These are phyloP conservation scores for Parazoanthus swiftii DNA, from an alignment of 92 coral and sea anemone genomes.

Conservation along the genomic window DNA sequence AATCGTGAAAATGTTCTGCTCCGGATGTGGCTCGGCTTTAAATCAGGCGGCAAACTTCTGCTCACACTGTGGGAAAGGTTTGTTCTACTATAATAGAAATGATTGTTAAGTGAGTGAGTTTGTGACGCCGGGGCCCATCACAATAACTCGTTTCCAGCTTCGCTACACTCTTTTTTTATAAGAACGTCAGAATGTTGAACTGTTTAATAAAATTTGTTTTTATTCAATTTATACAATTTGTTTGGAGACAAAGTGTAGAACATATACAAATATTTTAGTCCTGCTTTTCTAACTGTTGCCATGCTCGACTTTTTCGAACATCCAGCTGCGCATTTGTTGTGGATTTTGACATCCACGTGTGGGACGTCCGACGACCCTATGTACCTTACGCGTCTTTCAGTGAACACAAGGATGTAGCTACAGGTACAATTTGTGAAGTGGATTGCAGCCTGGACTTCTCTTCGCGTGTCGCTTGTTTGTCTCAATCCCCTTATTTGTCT, in stretches of 20 bases:
- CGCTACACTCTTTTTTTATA: too few species aligned
- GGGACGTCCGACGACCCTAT: slow-evolving; percentile 98
- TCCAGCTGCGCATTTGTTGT: slow-evolving; percentile 87
- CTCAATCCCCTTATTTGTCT: not conserved
- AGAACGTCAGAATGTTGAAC: too few species aligned
- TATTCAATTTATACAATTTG: not conserved
- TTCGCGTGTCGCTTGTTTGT: not conserved
- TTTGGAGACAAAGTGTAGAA: not conserved
- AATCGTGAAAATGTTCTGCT: too few species aligned
- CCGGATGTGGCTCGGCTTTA: too few species aligned
- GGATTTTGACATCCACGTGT: slow-evolving; percentile 88
- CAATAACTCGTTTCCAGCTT: too few species aligned
- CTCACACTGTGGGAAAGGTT: too few species aligned
- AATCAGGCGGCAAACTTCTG: too few species aligned
- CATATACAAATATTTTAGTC: not conserved
- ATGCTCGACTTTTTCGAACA: not conserved
- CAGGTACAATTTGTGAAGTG: slow-evolving; percentile 62
- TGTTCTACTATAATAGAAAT: too few species aligned
- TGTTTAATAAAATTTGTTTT: too few species aligned
- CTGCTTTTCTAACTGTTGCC: not conserved
- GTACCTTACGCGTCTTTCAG: slow-evolving; percentile 91
- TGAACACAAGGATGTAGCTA: slow-evolving; percentile 88
- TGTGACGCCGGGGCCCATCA: too few species aligned
- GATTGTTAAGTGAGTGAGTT: too few species aligned
- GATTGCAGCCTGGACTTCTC: not conserved